Conservation (phyloP, 2,797 vertebrate species). For the Discoglossus pictus region DNA sequence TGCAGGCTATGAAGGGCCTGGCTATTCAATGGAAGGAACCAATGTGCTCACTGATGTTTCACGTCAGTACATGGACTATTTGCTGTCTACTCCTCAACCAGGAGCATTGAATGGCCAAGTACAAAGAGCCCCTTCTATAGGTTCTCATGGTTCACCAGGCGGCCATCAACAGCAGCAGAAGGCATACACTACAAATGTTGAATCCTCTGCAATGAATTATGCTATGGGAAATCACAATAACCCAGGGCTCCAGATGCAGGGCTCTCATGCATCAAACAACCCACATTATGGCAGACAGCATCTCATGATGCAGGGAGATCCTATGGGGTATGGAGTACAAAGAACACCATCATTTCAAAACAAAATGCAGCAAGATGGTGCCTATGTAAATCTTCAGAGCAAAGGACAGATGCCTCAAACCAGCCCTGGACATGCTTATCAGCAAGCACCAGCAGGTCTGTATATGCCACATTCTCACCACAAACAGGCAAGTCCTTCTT, state of each 20-base stretch:
- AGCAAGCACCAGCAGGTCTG: slow-evolving; percentile 75
- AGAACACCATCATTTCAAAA: slow-evolving; percentile 94
- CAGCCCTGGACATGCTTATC: slow-evolving; percentile 66
- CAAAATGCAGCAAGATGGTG: slow-evolving; percentile 83
- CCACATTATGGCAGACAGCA: slow-evolving; percentile 80
- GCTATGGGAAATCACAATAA: slow-evolving; percentile 70
- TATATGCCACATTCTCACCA: slow-evolving; percentile 86
- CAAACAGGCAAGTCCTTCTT: slow-evolving; percentile 85
- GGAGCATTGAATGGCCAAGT: slow-evolving; percentile 78
- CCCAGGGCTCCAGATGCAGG: slow-evolving; percentile 81
- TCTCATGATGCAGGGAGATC: slow-evolving; percentile 78
- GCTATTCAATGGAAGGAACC: slow-evolving; percentile 76
- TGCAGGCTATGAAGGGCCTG: slow-evolving; percentile 80
- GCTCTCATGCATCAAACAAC: slow-evolving; percentile 72
- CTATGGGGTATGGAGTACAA: slow-evolving; percentile 82
- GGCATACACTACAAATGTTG: slow-evolving; percentile 77
- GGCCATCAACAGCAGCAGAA: slow-evolving; percentile 79
- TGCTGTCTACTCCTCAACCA: slow-evolving; percentile 80
- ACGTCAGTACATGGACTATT: slow-evolving; percentile 87
- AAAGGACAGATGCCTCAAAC: slow-evolving; percentile 82
- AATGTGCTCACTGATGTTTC: slow-evolving; percentile 76
- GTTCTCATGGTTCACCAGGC: slow-evolving; percentile 69
- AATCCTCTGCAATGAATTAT: slow-evolving; percentile 83
- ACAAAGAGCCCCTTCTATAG: slow-evolving; percentile 77
- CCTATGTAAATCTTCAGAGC: slow-evolving; percentile 80